Conservation (phyloP, 2,888 invertebrate species). For the Melitaea athalia region DNA sequence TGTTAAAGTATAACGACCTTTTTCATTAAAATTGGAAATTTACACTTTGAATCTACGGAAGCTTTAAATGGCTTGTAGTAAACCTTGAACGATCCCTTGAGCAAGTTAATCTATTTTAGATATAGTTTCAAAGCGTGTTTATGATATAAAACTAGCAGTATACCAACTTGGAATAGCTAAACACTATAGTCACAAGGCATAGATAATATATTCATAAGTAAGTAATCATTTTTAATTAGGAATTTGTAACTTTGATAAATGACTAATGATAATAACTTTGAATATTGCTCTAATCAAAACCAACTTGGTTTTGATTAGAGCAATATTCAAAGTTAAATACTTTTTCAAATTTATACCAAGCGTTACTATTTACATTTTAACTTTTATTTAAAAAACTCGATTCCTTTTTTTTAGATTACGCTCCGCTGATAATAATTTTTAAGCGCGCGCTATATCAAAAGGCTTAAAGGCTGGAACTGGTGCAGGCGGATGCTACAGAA, state of each 20-base stretch:
- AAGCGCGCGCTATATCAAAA: conserved; percentile 11
- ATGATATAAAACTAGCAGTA: neutral
- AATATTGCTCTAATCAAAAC: too few species aligned
- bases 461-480: conserved; percentile 11
- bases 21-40: neutral
- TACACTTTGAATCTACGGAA: neutral
- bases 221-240: too few species aligned
- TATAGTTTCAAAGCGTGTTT: neutral
- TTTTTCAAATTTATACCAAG: too few species aligned
- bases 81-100: conserved; percentile 5
- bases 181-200: neutral
- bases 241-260: neutral
- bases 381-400: neutral
- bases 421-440: conserved; percentile 5
- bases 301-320: too few species aligned
- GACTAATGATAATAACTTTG: too few species aligned
- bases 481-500: conserved; percentile 19
- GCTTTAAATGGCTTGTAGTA: conserved; percentile 3
- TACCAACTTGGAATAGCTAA: neutral
- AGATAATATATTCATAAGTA: neutral
- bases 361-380: neutral
- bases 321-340: too few species aligned
- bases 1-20: neutral
- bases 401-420: conserved; percentile 4
- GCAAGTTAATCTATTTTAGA: neutral